A percentile compares a stretch with the other conserved stretches of the same genome.
Conservation (phyloP, 2,113 vertebrate species). For the Aegithalos caudatus region DNA sequence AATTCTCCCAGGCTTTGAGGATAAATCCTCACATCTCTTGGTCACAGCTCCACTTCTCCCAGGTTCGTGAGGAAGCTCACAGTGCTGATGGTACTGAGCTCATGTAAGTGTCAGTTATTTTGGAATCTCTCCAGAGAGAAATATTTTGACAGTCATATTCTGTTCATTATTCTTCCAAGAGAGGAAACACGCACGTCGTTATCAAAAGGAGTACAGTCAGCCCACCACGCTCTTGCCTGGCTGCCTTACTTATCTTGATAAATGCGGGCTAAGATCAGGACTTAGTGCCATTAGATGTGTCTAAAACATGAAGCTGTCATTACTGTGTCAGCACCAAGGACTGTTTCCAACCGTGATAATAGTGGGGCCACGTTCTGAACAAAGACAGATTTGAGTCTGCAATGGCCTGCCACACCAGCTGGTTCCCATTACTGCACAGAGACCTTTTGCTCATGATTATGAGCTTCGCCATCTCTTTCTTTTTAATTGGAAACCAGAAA, state of each 20-base stretch:
- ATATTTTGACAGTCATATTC: slow-evolving; percentile 55
- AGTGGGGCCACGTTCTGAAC: slow-evolving; percentile 34
- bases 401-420: slow-evolving; percentile 39
- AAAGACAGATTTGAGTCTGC: slow-evolving; percentile 42
- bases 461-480: neutral
- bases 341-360: slow-evolving; percentile 50
- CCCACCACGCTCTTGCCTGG: slow-evolving; percentile 38
- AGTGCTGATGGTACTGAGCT: neutral
- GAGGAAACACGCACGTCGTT: slow-evolving; percentile 21
- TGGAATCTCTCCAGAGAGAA: slow-evolving; percentile 34
- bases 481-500: slow-evolving; percentile 47
- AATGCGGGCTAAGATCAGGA: slow-evolving; percentile 53
- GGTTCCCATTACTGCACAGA: slow-evolving; percentile 38
- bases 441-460: slow-evolving; percentile 29
- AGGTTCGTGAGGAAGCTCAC: neutral
- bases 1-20: neutral
- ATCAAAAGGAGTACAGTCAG: slow-evolving; percentile 44
- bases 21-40: neutral
- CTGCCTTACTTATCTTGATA: slow-evolving; percentile 66
- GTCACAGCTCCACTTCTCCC: neutral
- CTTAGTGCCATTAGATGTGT: slow-evolving; percentile 54
- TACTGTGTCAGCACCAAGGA: slow-evolving; percentile 55
- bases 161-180: slow-evolving; percentile 36
- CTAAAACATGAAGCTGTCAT: slow-evolving; percentile 64
- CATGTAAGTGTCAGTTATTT: slow-evolving; percentile 38